Evolutionary conservation across 1,140 invertebrate genomes (phyloP).

Genomic region (Papilio dardanus): DNA sequence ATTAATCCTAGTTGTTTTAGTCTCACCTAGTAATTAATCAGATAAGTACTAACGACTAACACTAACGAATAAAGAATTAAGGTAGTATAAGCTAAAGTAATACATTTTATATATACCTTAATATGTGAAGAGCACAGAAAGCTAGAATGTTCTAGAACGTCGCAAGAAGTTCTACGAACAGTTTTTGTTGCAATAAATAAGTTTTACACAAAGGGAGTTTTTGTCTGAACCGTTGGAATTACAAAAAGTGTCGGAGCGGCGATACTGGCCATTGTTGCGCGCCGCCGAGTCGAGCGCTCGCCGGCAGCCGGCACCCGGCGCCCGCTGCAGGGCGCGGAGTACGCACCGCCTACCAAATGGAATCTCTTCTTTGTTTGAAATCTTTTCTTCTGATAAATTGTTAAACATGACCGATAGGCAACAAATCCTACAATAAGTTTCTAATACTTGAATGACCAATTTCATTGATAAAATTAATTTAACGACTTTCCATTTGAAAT

Average conservation of each 20-base stretch:
- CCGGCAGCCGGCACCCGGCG: not conserved
- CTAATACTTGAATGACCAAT: not conserved
- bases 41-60: not conserved
- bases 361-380: not conserved
- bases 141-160: slow-evolving; percentile 26
- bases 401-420: not conserved
- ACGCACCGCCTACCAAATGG: not conserved
- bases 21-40: not conserved
- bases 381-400: not conserved
- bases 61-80: no score
- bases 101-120: not conserved
- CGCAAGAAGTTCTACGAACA: not conserved
- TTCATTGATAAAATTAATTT: not conserved
- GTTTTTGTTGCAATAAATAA: slow-evolving; percentile 26
- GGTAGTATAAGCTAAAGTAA: no score
- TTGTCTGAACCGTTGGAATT: slow-evolving; percentile 18
- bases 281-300: not conserved
- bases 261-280: slow-evolving; percentile 12
- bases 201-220: slow-evolving; percentile 20
- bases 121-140: not conserved
- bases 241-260: slow-evolving; percentile 26
- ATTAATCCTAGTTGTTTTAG: not conserved
- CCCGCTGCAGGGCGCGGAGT: not conserved
- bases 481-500: not conserved
- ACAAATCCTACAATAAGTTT: not conserved